These are phyloP conservation scores for Streptopelia turtur DNA, from an alignment of 2,797 vertebrate species.

Conservation along the genomic window DNA sequence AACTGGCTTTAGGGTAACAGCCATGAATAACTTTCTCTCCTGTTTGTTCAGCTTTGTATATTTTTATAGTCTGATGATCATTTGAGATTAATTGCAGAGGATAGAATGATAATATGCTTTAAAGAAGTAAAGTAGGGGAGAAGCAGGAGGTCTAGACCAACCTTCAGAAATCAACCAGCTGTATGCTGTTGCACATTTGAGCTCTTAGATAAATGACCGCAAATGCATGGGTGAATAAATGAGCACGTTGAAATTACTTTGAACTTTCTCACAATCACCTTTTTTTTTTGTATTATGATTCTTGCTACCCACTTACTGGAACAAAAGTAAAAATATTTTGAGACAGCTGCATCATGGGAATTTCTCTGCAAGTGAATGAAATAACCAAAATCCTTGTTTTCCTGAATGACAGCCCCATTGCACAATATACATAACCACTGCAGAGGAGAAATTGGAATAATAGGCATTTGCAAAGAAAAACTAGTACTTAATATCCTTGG, in stretches of 20 bases:
- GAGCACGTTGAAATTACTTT: background rate
- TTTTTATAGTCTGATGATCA: conserved; percentile 54
- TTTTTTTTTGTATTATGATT: background rate
- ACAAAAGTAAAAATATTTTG: conserved; percentile 1
- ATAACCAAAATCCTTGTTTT: background rate
- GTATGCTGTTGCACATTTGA: background rate
- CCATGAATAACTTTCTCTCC: background rate
- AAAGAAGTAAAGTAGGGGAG: background rate
- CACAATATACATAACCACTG: background rate
- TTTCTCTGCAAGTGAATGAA: background rate
- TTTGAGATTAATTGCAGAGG: conserved; percentile 39
- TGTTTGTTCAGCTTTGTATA: conserved; percentile 43
- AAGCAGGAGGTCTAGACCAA: background rate
- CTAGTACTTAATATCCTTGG: background rate
- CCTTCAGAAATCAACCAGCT: background rate
- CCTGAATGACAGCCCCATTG: background rate
- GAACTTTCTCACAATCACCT: background rate
- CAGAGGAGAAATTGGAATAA: background rate
- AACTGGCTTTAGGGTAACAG: background rate
- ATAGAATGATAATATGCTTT: conserved; percentile 18
- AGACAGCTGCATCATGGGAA: background rate
- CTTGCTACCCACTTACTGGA: background rate
- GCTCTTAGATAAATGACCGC: background rate
- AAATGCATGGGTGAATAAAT: background rate
- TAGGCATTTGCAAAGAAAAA: background rate